These are phyloP conservation scores for Neuroterus valhalla DNA, from an alignment of 1,140 invertebrate species.

Conservation along the genomic window DNA sequence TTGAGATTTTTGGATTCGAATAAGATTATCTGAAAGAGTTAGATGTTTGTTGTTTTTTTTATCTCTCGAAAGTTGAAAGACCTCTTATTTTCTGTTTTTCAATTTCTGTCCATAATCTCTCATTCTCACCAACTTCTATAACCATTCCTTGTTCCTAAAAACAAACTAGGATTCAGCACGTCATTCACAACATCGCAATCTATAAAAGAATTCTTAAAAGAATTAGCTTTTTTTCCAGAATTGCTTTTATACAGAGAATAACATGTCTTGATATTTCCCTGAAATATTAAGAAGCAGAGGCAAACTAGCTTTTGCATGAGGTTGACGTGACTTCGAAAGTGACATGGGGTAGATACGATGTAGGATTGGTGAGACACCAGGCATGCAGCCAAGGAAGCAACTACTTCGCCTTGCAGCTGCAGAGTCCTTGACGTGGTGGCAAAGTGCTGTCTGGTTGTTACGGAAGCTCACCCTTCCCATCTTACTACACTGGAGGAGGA, in stretches of 20 bases:
- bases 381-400: conserved; percentile 9
- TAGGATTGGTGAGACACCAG: conserved; percentile 27
- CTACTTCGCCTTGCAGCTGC: conserved; percentile 31
- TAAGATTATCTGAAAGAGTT: too few relatives aligned
- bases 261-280: not conserved
- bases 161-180: too few relatives aligned
- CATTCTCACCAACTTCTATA: too few relatives aligned
- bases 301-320: not conserved
- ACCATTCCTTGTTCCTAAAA: too few relatives aligned
- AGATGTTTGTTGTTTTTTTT: too few relatives aligned
- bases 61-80: too few relatives aligned
- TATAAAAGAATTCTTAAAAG: too few relatives aligned
- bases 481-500: conserved; percentile 42
- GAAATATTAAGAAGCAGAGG: not conserved
- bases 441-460: conserved; percentile 36
- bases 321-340: not conserved
- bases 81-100: too few relatives aligned
- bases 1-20: too few relatives aligned
- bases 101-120: too few relatives aligned
- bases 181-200: too few relatives aligned
- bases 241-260: too few relatives aligned
- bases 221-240: not conserved
- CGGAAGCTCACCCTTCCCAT: conserved; percentile 30
- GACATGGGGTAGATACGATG: conserved; percentile 5
- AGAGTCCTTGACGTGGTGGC: conserved; percentile 34